These are phyloP conservation scores for Agrilus planipennis DNA, from an alignment of 1,140 invertebrate species.

Conservation along the genomic window DNA sequence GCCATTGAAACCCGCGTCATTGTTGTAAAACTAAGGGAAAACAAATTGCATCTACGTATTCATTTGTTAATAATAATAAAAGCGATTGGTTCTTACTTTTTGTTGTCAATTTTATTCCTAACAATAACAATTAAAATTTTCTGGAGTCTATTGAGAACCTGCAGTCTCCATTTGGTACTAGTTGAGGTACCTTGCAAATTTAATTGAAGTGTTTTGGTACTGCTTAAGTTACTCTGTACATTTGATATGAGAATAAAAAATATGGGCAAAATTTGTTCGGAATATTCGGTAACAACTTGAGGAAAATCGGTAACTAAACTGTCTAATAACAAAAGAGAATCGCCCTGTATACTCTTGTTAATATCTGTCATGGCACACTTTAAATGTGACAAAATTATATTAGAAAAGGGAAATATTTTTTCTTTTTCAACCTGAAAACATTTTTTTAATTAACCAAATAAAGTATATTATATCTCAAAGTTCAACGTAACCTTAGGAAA, in stretches of 20 bases:
- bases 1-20: no score
- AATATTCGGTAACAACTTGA: slow-evolving; percentile 46
- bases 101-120: no score
- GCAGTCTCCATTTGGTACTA: slow-evolving; percentile 60
- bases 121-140: slow-evolving; percentile 43
- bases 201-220: slow-evolving; percentile 47
- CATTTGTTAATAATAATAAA: no score
- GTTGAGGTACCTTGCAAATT: slow-evolving; percentile 55
- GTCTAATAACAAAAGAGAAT: slow-evolving; percentile 68
- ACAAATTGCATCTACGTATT: no score
- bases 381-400: slow-evolving; percentile 62
- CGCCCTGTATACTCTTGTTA: slow-evolving; percentile 62
- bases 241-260: slow-evolving; percentile 72
- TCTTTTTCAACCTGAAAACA: slow-evolving; percentile 28
- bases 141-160: slow-evolving; percentile 52
- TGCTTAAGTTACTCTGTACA: slow-evolving; percentile 45
- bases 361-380: slow-evolving; percentile 82
- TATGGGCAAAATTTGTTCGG: slow-evolving; percentile 56
- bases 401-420: slow-evolving; percentile 53
- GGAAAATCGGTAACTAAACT: slow-evolving; percentile 49
- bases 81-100: no score
- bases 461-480: slow-evolving; percentile 13
- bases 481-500: slow-evolving; percentile 12
- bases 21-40: no score
- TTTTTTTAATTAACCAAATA: no score